These are phyloP conservation scores for Marasmarcha lunaedactyla DNA, from an alignment of 2,888 invertebrate species.

Conservation along the genomic window DNA sequence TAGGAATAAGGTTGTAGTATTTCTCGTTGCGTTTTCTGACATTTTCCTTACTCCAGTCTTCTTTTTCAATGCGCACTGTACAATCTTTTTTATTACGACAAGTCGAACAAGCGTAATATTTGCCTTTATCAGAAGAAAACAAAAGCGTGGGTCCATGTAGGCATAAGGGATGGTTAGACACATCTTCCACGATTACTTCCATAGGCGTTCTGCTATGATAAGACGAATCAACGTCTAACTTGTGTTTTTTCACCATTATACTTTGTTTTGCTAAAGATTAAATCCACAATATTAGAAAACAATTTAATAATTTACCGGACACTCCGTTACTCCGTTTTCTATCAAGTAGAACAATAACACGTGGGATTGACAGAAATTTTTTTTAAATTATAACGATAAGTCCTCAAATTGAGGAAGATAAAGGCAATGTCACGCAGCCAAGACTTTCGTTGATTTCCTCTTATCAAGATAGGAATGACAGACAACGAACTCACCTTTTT, in stretches of 20 bases:
- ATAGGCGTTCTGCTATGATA: constrained; percentile 34
- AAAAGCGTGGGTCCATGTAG: constrained; percentile 82
- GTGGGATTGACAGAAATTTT: too few relatives aligned
- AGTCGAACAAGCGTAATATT: constrained; percentile 86
- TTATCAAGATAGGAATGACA: too few relatives aligned
- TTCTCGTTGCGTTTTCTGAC: constrained; percentile 54
- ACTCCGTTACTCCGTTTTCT: too few relatives aligned
- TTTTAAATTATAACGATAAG: too few relatives aligned
- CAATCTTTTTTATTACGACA: constrained; percentile 85
- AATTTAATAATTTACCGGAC: too few relatives aligned
- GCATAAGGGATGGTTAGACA: constrained; percentile 76
- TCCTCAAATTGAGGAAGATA: too few relatives aligned
- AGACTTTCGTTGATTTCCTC: too few relatives aligned
- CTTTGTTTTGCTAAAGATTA: too few relatives aligned
- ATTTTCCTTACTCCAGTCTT: constrained; percentile 63
- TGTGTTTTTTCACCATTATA: constrained; percentile 52
- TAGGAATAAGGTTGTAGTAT: constrained; percentile 50
- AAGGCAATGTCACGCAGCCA: too few relatives aligned
- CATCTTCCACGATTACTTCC: constrained; percentile 68
- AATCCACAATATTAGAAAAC: too few relatives aligned
- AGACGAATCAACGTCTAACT: constrained; percentile 23
- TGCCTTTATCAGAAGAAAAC: constrained; percentile 71
- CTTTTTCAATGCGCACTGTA: constrained; percentile 73
- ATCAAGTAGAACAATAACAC: too few relatives aligned
- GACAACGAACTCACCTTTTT: too few relatives aligned